Base-by-base conservation (phyloP, 2,888 invertebrate genomes). In the Phyllotreta cruciferae region DNA sequence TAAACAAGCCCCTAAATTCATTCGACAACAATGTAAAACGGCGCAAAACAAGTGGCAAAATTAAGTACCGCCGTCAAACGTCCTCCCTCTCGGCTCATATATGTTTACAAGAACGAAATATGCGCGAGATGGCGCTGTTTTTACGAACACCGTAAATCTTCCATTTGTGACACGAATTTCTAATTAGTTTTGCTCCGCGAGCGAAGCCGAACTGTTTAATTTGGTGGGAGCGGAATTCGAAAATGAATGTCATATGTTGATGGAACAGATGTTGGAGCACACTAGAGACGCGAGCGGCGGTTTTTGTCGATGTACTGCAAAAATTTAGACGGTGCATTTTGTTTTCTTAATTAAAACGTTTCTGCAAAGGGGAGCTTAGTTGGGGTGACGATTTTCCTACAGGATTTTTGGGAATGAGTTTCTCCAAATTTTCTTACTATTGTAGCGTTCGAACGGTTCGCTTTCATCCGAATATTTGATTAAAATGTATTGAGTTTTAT, bases 91-190 rank as follows among this genome's bases (percentile, higher is more conserved):
- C 50, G 56, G 58, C 61, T 63, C 66, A 60, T 63, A 45, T 66
- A 66, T 66, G 66, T 63, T 55, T 61, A 61, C 63, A 66, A 14
- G 61, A 39, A 41, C 44, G 13, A 63, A 66, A 63, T 61, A 49
- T 56, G 55, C 58, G 52, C 42, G 58, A 34, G 41, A 45, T 56
- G 39, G 35, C 50, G 44, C 42, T 61, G 60, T 66, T 65, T 65
- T 53, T 66, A 58, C 41, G 61, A 54, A 60, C 35, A 10, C 60
- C 55, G 61, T 63, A 61, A 63, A 61, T 56, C 63, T 50, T 61
- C 50, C 47, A 66, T 60, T 63, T 64, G 55, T 61, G 60, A 64
- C 64, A 53, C 54, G 60, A 56, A 49, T 58, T 44, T 55, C 54
- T 64, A 64, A 64, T 64, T 64, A 57, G 47, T 56, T 60, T 56